Evolutionary conservation across 2,797 vertebrate genomes (phyloP).

Genomic region (Tangara arthus): DNA sequence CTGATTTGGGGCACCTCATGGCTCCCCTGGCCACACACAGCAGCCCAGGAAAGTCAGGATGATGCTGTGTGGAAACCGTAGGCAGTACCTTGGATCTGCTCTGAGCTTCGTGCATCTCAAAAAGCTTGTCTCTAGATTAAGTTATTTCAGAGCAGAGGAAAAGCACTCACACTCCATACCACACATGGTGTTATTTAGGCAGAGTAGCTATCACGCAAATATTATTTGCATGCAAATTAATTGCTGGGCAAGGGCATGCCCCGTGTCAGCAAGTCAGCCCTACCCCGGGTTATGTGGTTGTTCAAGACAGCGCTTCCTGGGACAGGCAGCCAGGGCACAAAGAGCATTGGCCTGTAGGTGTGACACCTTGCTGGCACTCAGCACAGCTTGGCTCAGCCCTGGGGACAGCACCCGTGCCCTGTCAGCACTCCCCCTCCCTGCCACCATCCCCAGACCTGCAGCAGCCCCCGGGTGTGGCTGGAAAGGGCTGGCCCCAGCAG

Average conservation of each 20-base stretch:
- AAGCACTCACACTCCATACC: neutral
- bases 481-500: neutral
- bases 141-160: neutral
- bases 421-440: neutral
- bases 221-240: neutral
- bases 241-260: neutral
- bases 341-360: neutral
- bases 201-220: neutral
- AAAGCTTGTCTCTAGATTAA: neutral
- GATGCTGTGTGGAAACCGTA: neutral
- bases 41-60: neutral
- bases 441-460: neutral
- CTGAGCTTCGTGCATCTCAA: neutral
- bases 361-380: neutral
- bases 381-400: neutral
- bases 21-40: neutral
- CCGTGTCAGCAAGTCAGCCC: neutral
- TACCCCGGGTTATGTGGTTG: neutral
- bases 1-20: neutral
- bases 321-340: neutral
- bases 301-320: neutral
- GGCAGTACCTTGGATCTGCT: neutral
- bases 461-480: neutral
- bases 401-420: neutral
- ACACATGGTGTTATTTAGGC: neutral